Conservation (phyloP, 2,888 invertebrate genomes). For the Pharmacophagus antenor region DNA sequence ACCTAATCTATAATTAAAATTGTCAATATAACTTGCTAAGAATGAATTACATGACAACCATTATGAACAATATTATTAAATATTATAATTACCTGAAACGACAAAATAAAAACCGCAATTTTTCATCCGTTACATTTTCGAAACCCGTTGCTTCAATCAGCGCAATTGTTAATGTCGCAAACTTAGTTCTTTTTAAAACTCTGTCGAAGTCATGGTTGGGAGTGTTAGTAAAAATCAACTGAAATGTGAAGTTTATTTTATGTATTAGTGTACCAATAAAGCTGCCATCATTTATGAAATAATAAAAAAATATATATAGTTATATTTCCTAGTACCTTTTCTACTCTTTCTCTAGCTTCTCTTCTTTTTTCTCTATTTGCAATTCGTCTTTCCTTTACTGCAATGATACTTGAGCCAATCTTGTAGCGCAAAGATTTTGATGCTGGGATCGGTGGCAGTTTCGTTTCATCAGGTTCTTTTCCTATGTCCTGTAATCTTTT, state of each 20-base stretch:
- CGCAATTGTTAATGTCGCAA: constrained; percentile 93
- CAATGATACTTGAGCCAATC: constrained; percentile 55
- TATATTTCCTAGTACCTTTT: constrained; percentile 46
- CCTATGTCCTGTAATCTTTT: constrained; percentile 55
- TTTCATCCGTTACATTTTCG: constrained; percentile 88
- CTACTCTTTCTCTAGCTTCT: constrained; percentile 52
- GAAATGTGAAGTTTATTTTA: constrained; percentile 32
- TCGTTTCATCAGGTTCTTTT: constrained; percentile 51
- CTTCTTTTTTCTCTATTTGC: constrained; percentile 47
- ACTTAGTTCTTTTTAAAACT: constrained; percentile 51
- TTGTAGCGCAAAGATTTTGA: constrained; percentile 56
- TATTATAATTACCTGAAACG: constrained; percentile 88
- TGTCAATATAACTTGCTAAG: not conserved
- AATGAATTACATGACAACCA: too few relatives aligned
- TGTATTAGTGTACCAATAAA: too few relatives aligned
- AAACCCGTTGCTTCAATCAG: constrained; percentile 95
- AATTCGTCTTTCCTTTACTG: constrained; percentile 46
- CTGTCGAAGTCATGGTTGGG: constrained; percentile 48
- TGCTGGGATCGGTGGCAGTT: constrained; percentile 42
- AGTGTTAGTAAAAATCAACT: constrained; percentile 67
- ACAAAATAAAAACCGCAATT: constrained; percentile 90
- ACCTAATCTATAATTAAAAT: constrained; percentile 84
- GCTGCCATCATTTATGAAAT: not conserved
- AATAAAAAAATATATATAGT: constrained; percentile 13
- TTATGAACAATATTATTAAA: not conserved